These are phyloP conservation scores for Agonum fuliginosum DNA, from an alignment of 2,888 invertebrate genomes.

Conservation along the genomic window DNA sequence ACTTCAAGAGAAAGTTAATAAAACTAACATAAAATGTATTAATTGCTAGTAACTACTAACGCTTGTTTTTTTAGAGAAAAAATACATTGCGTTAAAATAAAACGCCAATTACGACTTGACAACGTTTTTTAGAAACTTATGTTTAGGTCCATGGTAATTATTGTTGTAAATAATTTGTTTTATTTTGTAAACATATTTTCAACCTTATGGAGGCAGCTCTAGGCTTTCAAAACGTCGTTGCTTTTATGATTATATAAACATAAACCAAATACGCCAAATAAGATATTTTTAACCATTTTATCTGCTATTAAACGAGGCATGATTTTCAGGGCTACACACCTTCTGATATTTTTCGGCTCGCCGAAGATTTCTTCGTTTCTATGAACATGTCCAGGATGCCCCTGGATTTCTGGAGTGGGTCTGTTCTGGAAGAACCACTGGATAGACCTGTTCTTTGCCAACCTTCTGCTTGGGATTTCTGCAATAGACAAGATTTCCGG, in stretches of 20 bases:
- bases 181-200: neutral
- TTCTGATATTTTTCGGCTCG: slow-evolving; percentile 87
- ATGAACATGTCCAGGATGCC: slow-evolving; percentile 92
- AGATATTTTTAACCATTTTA: neutral
- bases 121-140: no score
- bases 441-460: slow-evolving; percentile 89
- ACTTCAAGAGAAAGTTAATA: slow-evolving; percentile 16
- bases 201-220: no score
- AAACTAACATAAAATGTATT: slow-evolving; percentile 22
- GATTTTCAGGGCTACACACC: slow-evolving; percentile 88
- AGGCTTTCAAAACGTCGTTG: no score
- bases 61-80: slow-evolving; percentile 7
- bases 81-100: neutral
- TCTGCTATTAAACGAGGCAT: no score
- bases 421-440: slow-evolving; percentile 86
- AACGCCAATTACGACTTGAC: neutral
- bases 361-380: slow-evolving; percentile 93
- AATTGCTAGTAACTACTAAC: neutral
- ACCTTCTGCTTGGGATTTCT: slow-evolving; percentile 96
- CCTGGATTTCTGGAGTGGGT: slow-evolving; percentile 90
- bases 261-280: neutral
- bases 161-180: slow-evolving; percentile 8
- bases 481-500: slow-evolving; percentile 91
- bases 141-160: no score
- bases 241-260: neutral